phyloP scores from a whole-genome alignment of 2,888 invertebrate genomes.

The Eupelmus urozonus region DNA sequence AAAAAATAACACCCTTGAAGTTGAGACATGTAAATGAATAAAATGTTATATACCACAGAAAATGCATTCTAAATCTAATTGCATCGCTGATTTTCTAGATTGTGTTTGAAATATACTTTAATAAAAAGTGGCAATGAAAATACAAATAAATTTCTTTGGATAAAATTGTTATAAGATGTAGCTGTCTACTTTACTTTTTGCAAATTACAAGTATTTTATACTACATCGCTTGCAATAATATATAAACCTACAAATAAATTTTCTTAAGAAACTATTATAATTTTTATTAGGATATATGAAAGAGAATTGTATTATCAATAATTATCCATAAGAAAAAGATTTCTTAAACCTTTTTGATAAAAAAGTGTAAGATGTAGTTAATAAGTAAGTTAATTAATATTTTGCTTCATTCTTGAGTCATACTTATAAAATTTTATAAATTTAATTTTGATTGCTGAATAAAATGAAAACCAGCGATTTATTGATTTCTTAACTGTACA shows the following conservation, averaged over 20 bases:
- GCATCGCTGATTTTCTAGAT: conserved; percentile 17
- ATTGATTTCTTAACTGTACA: conserved; percentile 17
- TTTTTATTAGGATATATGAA: conserved; percentile 3
- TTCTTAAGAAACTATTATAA: background rate
- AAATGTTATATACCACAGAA: conserved; percentile 11
- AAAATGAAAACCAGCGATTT: conserved; percentile 31
- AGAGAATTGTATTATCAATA: too few species aligned
- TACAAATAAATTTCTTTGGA: conserved; percentile 3
- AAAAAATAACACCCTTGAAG: conserved; percentile 44
- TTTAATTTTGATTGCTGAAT: background rate
- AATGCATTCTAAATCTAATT: conserved; percentile 12
- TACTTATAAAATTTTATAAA: conserved; percentile 1
- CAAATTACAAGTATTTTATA: conserved; percentile 23
- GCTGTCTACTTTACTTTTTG: background rate
- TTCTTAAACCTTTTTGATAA: too few species aligned
- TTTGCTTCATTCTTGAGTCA: too few species aligned
- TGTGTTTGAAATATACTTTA: background rate
- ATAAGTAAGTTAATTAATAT: too few species aligned
- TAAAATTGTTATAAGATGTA: background rate
- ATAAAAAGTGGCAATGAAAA: background rate
- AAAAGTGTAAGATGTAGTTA: too few species aligned
- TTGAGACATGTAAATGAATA: conserved; percentile 17
- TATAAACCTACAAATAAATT: conserved; percentile 17
- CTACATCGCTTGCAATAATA: conserved; percentile 4
- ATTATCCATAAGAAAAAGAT: too few species aligned